Percentiles rank a stretch among this genome's conserved stretches.
Evolutionary conservation across 2,888 invertebrate species (phyloP).

Genomic region (Tiphia femorata): DNA sequence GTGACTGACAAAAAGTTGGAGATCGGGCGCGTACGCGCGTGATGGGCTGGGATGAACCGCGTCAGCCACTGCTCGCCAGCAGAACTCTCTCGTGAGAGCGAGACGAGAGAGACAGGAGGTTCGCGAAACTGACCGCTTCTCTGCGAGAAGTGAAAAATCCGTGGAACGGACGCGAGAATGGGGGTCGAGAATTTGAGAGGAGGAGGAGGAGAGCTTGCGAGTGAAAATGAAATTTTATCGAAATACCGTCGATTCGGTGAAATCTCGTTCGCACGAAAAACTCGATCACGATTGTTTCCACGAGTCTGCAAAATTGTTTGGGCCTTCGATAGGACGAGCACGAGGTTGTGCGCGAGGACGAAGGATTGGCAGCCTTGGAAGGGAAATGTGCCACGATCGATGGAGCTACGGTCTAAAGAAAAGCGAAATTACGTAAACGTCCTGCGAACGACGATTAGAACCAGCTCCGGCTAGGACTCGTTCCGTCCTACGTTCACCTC

Average conservation of each 20-base stretch:
- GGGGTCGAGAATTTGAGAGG: background rate
- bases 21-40: slow-evolving; percentile 46
- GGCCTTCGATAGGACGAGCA: too few species aligned
- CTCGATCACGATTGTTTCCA: too few species aligned
- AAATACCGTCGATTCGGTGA: too few species aligned
- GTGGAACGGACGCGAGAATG: background rate
- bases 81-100: background rate
- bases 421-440: slow-evolving; percentile 65
- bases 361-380: too few species aligned
- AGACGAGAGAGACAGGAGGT: slow-evolving; percentile 15
- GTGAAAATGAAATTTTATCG: background rate
- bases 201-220: background rate
- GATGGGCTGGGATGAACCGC: slow-evolving; percentile 36
- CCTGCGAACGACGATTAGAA: slow-evolving; percentile 62
- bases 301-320: too few species aligned
- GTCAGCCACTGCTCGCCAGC: too few species aligned
- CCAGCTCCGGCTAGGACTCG: slow-evolving; percentile 46
- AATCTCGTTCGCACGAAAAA: too few species aligned
- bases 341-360: too few species aligned
- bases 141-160: background rate
- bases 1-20: slow-evolving; percentile 43
- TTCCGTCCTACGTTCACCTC: slow-evolving; percentile 47
- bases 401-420: slow-evolving; percentile 52
- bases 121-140: slow-evolving; percentile 16
- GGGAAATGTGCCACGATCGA: slow-evolving; percentile 35